Conservation (phyloP, 2,113 vertebrate genomes). For the Charina bottae region DNA sequence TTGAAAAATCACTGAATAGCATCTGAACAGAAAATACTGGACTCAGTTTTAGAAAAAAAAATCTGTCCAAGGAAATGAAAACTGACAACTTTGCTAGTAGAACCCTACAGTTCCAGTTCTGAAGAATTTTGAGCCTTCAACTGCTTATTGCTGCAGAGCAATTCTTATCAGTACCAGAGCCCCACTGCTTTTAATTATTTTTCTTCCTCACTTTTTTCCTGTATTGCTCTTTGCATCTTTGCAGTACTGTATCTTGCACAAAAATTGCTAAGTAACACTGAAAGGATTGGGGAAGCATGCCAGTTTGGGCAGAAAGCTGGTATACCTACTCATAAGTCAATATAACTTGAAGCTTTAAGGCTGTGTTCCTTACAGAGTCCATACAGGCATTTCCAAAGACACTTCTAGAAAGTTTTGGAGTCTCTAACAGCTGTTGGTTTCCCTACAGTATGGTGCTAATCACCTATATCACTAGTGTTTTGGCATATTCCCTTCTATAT, state of each 20-base stretch:
- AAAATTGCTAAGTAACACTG: neutral
- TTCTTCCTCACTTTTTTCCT: neutral
- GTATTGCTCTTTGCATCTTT: neutral
- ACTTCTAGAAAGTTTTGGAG: neutral
- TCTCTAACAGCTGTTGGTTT: neutral
- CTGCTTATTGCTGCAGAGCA: neutral
- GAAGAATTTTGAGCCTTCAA: neutral
- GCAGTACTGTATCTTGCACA: neutral
- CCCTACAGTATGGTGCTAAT: neutral
- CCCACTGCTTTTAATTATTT: neutral
- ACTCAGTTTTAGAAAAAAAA: neutral
- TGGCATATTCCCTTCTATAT: neutral
- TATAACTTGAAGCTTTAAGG: neutral
- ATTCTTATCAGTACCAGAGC: neutral
- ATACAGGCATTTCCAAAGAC: neutral
- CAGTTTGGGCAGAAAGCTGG: neutral
- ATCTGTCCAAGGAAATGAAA: neutral
- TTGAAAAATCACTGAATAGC: neutral
- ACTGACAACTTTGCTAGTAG: neutral
- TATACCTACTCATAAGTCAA: neutral
- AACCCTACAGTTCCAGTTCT: neutral
- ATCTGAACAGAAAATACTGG: neutral
- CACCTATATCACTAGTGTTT: neutral
- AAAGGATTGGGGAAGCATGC: neutral
- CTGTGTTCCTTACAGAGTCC: neutral